These are phyloP conservation scores for Eulithis prunata DNA, from an alignment of 2,888 invertebrate species.

Conservation along the genomic window DNA sequence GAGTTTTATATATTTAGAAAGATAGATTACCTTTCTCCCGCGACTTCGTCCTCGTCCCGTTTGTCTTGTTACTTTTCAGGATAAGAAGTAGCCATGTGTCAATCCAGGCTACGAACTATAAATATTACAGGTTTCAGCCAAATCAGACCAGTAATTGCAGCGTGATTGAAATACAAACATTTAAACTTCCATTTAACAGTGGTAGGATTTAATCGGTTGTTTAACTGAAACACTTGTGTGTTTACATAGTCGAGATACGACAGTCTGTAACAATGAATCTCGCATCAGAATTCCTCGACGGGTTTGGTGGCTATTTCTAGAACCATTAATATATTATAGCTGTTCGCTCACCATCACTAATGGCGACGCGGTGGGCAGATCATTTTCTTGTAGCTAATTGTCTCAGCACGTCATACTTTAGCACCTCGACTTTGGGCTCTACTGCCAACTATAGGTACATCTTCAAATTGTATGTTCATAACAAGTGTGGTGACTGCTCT, in stretches of 20 bases:
- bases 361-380: constrained; percentile 32
- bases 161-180: too few species aligned
- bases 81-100: too few species aligned
- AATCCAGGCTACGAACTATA: too few species aligned
- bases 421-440: constrained; percentile 3
- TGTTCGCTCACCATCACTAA: constrained; percentile 22
- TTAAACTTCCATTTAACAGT: too few species aligned
- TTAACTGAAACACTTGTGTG: background rate
- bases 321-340: constrained; percentile 35
- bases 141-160: too few species aligned
- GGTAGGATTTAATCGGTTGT: background rate
- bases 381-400: constrained; percentile 37
- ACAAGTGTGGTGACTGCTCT: background rate
- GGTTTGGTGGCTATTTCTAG: constrained; percentile 28
- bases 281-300: constrained; percentile 21
- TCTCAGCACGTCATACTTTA: constrained; percentile 35
- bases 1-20: too few species aligned
- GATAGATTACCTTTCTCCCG: too few species aligned
- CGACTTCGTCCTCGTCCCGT: too few species aligned
- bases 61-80: too few species aligned
- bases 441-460: background rate
- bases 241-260: constrained; percentile 6
- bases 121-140: too few species aligned
- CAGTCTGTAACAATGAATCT: constrained; percentile 22
- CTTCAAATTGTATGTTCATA: background rate